These are phyloP conservation scores for Xenopus borealis DNA, from an alignment of 2,113 vertebrate species.

Conservation along the genomic window DNA sequence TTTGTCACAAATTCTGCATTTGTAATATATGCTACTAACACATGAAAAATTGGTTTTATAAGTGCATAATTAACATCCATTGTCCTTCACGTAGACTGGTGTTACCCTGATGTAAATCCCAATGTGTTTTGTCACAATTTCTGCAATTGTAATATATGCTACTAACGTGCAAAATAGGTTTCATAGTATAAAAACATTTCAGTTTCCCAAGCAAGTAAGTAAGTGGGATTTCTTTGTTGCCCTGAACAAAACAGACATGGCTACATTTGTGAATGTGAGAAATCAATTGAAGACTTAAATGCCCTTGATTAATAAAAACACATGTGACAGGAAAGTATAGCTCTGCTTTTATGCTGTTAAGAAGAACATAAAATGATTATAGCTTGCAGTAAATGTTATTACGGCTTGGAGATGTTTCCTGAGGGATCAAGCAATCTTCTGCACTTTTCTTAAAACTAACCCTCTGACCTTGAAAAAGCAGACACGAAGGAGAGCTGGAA, in stretches of 20 bases:
- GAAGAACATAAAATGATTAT: conserved; percentile 63
- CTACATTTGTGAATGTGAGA: conserved; percentile 53
- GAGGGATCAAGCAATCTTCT: conserved; percentile 56
- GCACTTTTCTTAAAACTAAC: conserved; percentile 58
- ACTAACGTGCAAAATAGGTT: too few relatives aligned
- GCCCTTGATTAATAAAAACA: conserved; percentile 62
- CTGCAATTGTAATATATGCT: too few relatives aligned
- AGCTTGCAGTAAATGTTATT: conserved; percentile 60
- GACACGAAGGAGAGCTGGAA: conserved; percentile 57
- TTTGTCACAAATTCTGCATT: not conserved
- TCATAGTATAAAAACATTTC: too few relatives aligned
- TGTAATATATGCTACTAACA: too few relatives aligned
- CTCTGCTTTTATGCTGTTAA: conserved; percentile 59
- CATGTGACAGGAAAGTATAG: conserved; percentile 52
- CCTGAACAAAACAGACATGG: not conserved
- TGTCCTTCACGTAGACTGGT: conserved; percentile 32
- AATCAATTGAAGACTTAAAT: conserved; percentile 57
- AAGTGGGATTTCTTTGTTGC: too few relatives aligned
- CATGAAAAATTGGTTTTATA: too few relatives aligned
- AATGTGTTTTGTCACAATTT: conserved; percentile 8
- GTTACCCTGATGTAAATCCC: conserved; percentile 19
- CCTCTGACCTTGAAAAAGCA: conserved; percentile 68
- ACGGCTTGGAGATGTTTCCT: conserved; percentile 56
- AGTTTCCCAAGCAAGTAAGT: too few relatives aligned
- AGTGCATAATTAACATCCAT: conserved; percentile 44